These are phyloP conservation scores for Diplosoma virens DNA, from an alignment of 23 tunicate species.

Conservation along the genomic window DNA sequence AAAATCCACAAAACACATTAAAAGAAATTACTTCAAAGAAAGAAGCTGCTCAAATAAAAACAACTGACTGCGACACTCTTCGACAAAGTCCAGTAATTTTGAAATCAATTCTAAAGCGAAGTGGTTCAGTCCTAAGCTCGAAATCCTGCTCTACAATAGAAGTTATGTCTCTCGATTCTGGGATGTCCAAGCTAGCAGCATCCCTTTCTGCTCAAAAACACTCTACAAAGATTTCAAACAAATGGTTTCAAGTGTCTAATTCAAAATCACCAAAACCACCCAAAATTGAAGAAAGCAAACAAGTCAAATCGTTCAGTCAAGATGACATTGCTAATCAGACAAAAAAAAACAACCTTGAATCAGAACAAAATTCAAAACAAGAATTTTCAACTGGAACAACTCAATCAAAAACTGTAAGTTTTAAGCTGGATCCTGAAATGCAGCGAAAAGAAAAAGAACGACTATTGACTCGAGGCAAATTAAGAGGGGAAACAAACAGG, in stretches of 20 bases:
- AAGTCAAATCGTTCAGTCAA: neutral
- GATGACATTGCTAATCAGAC: neutral
- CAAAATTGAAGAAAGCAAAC: neutral
- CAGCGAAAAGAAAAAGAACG: conserved; percentile 4
- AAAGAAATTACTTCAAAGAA: neutral
- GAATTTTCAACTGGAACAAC: neutral
- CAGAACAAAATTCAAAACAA: neutral
- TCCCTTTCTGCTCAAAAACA: conserved; percentile 20
- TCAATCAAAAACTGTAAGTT: conserved; percentile 55
- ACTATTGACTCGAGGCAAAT: neutral
- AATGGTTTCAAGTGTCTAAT: neutral
- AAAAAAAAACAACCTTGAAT: neutral
- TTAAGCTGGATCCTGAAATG: conserved; percentile 60
- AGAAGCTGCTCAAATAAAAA: neutral
- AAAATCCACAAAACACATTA: neutral
- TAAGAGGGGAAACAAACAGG: conserved; percentile 51
- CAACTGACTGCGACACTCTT: neutral
- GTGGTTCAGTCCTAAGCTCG: conserved; percentile 56
- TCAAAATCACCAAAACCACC: neutral
- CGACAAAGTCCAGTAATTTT: neutral
- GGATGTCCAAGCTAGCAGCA: conserved; percentile 51
- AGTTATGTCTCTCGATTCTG: conserved; percentile 66
- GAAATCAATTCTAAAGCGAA: conserved; percentile 51
- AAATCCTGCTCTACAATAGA: conserved; percentile 37
- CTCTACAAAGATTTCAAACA: neutral